These are phyloP conservation scores for Lasioglossum albipes DNA, from an alignment of 1,140 invertebrate genomes.

Conservation along the genomic window DNA sequence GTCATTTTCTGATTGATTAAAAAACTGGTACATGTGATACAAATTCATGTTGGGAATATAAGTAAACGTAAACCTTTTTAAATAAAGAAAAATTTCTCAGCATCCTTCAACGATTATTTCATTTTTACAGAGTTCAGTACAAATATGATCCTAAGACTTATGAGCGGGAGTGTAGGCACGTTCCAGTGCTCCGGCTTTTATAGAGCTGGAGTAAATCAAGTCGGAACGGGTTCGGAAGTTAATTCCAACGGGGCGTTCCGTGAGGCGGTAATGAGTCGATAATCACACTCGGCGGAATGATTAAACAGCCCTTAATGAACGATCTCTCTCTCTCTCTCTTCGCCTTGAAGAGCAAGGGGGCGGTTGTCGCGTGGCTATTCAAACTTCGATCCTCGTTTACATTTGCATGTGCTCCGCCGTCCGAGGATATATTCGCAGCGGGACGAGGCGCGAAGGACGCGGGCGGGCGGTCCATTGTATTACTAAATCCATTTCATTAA, in stretches of 20 bases:
- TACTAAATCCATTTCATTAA: slow-evolving; percentile 48
- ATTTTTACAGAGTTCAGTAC: no score
- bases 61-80: no score
- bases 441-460: background rate
- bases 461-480: slow-evolving; percentile 10
- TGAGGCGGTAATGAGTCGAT: background rate
- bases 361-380: background rate
- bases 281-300: background rate
- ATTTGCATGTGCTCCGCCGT: slow-evolving; percentile 3
- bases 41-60: no score
- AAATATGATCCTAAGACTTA: no score
- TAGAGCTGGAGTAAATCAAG: background rate
- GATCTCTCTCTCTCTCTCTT: background rate
- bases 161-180: background rate
- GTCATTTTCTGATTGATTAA: no score
- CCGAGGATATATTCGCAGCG: background rate
- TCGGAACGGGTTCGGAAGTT: background rate
- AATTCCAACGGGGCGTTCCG: background rate
- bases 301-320: background rate
- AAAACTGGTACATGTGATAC: no score
- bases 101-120: no score
- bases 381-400: slow-evolving; percentile 20
- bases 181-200: background rate
- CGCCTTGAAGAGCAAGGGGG: no score
- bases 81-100: no score